These are phyloP conservation scores for Rhodeus uyekii DNA, from an alignment of 2,797 vertebrate species.

Conservation along the genomic window DNA sequence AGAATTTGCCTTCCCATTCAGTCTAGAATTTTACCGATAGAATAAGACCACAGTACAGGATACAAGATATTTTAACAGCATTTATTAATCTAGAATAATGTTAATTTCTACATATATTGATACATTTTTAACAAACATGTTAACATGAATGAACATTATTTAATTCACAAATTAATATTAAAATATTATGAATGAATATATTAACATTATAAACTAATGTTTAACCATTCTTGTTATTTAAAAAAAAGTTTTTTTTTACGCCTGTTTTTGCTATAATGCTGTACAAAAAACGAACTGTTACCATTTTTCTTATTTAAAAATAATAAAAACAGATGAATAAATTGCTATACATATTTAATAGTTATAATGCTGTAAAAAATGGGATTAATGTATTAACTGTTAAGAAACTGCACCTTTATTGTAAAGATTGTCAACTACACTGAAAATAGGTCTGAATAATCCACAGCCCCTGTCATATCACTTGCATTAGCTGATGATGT, in stretches of 20 bases:
- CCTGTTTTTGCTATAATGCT: no score
- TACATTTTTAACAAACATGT: not conserved
- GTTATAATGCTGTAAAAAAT: not conserved
- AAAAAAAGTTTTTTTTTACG: no score
- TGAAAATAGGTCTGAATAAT: not conserved
- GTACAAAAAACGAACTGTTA: no score
- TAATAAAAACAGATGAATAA: not conserved
- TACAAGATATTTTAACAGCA: not conserved
- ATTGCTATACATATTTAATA: not conserved
- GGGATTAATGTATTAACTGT: not conserved
- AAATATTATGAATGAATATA: not conserved
- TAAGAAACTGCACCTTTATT: not conserved
- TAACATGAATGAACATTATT: not conserved
- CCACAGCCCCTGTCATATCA: not conserved
- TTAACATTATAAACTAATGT: not conserved
- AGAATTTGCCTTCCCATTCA: not conserved
- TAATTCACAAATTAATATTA: not conserved
- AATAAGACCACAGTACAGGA: not conserved
- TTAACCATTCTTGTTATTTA: not conserved
- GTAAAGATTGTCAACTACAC: not conserved
- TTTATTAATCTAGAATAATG: not conserved
- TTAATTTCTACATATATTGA: not conserved
- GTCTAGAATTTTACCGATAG: not conserved
- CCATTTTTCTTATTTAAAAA: no score
- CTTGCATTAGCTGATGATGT: conserved; percentile 5